Evolutionary conservation across 2,113 vertebrate genomes (phyloP).

Genomic region (Malurus cyaneus): DNA sequence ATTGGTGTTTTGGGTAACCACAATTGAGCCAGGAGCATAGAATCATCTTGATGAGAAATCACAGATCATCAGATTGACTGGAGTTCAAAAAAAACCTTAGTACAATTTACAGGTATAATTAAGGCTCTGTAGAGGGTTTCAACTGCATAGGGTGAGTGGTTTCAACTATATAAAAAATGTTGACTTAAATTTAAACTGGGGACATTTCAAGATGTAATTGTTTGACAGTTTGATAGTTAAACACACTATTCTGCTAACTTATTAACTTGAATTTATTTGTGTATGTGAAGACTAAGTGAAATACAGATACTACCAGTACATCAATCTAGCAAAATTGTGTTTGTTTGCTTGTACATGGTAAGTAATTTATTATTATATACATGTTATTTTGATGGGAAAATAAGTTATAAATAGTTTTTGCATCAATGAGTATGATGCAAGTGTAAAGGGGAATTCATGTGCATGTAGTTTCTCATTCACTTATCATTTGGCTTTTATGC

Average conservation of each 20-base stretch:
- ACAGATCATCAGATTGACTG: not conserved
- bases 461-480: not conserved
- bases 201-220: not conserved
- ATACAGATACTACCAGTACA: not conserved
- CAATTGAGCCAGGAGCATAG: not conserved
- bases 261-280: not conserved
- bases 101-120: not conserved
- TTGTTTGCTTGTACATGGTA: not conserved
- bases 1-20: not conserved
- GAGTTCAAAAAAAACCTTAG: not conserved
- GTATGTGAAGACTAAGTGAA: not conserved
- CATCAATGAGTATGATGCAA: not conserved
- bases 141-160: not conserved
- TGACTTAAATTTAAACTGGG: not conserved
- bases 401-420: not conserved
- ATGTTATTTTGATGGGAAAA: not conserved
- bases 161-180: not conserved
- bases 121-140: not conserved
- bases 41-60: not conserved
- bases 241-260: not conserved
- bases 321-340: not conserved
- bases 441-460: not conserved
- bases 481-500: not conserved
- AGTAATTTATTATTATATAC: not conserved
- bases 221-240: not conserved